Evolutionary conservation across 2,888 invertebrate genomes (phyloP).

Genomic region (Isotomurus palustris): DNA sequence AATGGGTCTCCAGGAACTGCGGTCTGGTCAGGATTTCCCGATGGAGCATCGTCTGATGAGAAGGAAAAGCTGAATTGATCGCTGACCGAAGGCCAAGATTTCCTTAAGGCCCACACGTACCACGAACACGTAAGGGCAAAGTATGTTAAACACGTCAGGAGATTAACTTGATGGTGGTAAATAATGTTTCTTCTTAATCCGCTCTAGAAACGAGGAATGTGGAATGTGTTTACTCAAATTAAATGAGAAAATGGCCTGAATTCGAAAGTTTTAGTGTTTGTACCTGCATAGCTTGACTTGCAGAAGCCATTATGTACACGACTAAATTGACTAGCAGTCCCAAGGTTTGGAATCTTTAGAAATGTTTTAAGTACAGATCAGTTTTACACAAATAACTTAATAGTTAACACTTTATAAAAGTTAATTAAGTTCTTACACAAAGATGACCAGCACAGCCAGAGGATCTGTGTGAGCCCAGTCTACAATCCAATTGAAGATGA

Average conservation of each 20-base stretch:
- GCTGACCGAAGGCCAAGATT: constrained; percentile 42
- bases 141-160: constrained; percentile 23
- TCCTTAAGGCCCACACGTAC: constrained; percentile 39
- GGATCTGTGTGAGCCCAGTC: constrained; percentile 33
- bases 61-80: constrained; percentile 43
- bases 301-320: constrained; percentile 35
- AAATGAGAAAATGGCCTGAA: background rate
- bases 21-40: background rate
- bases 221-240: background rate
- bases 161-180: constrained; percentile 31
- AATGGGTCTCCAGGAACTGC: background rate
- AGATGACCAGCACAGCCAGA: constrained; percentile 32
- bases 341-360: constrained; percentile 30
- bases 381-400: constrained; percentile 1
- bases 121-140: constrained; percentile 30
- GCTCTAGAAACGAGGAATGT: background rate
- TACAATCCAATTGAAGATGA: constrained; percentile 31
- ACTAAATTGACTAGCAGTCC: constrained; percentile 31
- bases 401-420: background rate
- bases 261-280: background rate
- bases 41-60: background rate
- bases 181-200: constrained; percentile 19
- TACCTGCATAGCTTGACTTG: constrained; percentile 38
- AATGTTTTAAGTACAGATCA: background rate
- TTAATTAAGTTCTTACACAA: constrained; percentile 26